Evolutionary conservation across 92 coral and sea anemone genomes (phyloP), one percentile per base, ranked within the genome.

Genomic region (Diadumene lineata): DNA sequence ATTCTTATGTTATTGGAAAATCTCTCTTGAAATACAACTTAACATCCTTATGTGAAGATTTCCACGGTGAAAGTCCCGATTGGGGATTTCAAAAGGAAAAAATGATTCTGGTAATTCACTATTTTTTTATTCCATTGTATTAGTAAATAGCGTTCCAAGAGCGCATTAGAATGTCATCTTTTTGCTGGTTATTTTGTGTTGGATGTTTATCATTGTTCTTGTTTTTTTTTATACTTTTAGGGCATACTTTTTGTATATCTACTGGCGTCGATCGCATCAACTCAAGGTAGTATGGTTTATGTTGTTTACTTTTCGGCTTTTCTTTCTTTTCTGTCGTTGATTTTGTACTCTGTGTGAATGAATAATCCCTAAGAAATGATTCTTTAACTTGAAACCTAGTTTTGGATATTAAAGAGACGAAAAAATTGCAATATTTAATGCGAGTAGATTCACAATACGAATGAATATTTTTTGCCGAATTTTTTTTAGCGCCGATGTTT

Each of bases 41-140:
- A 27, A 31, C 46, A 34, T 30, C 62, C 30, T 30, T 19, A 70
- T 70, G 75, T 70, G 75, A 70, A 64, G 64, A 55, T 50, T 50
- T 55, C 29, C 48, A 50, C 3, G 22, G 11, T 51, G 34, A 51
- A 11, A 19, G 75, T 70, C 75, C 75, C 75, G 75, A 31, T 30
- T 70, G 18, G 44, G 75, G 75, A 70, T 70, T 70, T n/a, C 30
- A 50, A 31, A 28, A 29, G n/a, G 50, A 21, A 51, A 48, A 28
- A 23, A 70, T 70, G 75, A 23, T 51, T 18, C 21, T 29, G 75
- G 75, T 70, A 33, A 70, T 31, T 23, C 48, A 38, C 7, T 13
- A 4, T 38, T 38, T 38, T 38, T 38, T 38, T 13, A 38, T 13
- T 6, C 6, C 13, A 38, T 38, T 38, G 48, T 38, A 13, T 38